These are phyloP conservation scores for Apodemia zela DNA, from an alignment of 2,888 invertebrate species.

Conservation along the genomic window DNA sequence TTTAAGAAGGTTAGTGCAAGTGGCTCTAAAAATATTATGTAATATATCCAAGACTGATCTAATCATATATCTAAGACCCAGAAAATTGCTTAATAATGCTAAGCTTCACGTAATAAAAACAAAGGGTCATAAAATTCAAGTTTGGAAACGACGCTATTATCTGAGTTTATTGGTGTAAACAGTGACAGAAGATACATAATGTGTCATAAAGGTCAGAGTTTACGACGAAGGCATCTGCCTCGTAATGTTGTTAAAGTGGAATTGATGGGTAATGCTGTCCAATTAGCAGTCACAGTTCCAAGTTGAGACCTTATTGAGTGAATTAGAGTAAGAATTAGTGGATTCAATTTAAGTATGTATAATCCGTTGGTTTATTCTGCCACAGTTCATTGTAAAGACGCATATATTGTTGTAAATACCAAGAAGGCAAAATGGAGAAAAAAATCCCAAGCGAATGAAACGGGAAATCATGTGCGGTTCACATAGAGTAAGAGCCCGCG, in stretches of 20 bases:
- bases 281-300: conserved; percentile 19
- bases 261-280: conserved; percentile 19
- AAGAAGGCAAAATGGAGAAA: too few species aligned
- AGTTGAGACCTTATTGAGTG: conserved; percentile 5
- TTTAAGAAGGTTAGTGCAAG: too few species aligned
- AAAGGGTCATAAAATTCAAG: conserved; percentile 8
- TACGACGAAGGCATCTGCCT: conserved; percentile 16
- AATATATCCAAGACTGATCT: too few species aligned
- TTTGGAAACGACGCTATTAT: conserved; percentile 10
- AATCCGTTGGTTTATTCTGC: too few species aligned
- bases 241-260: conserved; percentile 11
- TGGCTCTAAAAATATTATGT: too few species aligned
- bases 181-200: conserved; percentile 15
- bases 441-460: too few species aligned
- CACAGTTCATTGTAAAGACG: too few species aligned
- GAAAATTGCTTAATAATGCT: not conserved
- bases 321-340: not conserved
- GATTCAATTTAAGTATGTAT: not conserved
- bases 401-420: too few species aligned
- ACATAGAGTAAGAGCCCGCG: too few species aligned
- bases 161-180: conserved; percentile 14
- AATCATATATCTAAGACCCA: not conserved
- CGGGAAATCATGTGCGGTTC: too few species aligned
- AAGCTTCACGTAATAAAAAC: conserved; percentile 5
- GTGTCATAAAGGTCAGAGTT: conserved; percentile 15